Evolutionary conservation across 2,797 vertebrate genomes (phyloP), one percentile per base, ranked within the genome.

Genomic region (Pseudochirops cupreus): DNA sequence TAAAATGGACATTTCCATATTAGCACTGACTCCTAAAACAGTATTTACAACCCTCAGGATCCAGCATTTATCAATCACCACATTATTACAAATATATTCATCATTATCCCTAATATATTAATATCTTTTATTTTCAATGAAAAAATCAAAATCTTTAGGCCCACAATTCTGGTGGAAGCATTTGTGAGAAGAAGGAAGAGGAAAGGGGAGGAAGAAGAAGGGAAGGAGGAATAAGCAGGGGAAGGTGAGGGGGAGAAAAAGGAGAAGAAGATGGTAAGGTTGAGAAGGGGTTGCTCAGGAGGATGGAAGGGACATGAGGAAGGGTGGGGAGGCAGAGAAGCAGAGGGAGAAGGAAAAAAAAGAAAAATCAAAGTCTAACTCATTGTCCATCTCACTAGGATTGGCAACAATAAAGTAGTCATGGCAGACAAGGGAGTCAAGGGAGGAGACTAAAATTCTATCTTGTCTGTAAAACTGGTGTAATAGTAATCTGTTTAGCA

Each of bases 81-180:
- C n/a, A 82, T 29, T 87, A 52, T 93, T 50, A 92, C 56, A 46
- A 92, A 91, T 94, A 91, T 92, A 59, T 90, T 95, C 91, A 56
- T 56, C 53, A 46, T 29, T 87, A 59, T 93, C 55, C 91, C 56
- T 53, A 92, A 92, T 94, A 87, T 95, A 59, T 74, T 95, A 58
- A 56, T 52, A 57, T 82, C 1, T 92, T 95, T 95, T 94, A 93
- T 93, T 90, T 24, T 91, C 57, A 55, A 93, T 94, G 31, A 91
- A 94, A n/a, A 93, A 93, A 62, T 89, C 0, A 93, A 97, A 55
- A 53, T 28, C 56, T 74, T 93, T 94, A 52, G 95, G 52, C 90
- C 28, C 74, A 53, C 93, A 94, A 62, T 50, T 56, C 29, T 91
- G 62, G 11, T 6, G 10, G 58, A 7, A 52, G 2, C 55, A 89